Base-by-base conservation (phyloP, 2,797 vertebrate genomes). In the Cyprinella venusta region DNA sequence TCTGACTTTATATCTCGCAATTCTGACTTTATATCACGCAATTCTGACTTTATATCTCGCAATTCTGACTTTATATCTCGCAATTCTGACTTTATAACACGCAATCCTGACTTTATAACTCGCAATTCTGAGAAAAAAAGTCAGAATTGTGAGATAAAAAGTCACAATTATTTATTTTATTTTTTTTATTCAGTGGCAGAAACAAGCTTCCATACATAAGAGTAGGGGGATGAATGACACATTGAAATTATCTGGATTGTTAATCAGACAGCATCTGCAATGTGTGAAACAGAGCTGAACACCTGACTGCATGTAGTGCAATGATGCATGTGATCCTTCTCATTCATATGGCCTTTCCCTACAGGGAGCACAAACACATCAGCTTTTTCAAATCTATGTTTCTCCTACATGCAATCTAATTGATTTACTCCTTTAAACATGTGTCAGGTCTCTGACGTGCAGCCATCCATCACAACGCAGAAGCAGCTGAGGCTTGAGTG, bases 391-490 rank as follows among this genome's bases (percentile, higher is more conserved):
- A 84, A 63, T 83, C 72, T 61, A 69, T 40, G 71, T 76, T 67
- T 54, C 48, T 72, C 36, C 71, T 64, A 72, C 91, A 89, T 88
- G 84, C 86, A 86, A 87, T 89, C 91, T 91, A 92, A 93, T 90
- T 92, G 90, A 92, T 90, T 90, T 87, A 92, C 90, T 90, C 88
- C 86, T 87, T 88, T 85, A 87, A 87, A 67, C 90, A 89, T 88
- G 90, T 86, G 89, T 93, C 91, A 80, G 82, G 71, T 74, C 67
- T 79, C 54, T 61, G 82, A 86, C 84, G 13, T 69, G 30, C 69
- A 52, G 78, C 78, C 80, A 84, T 87, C 80, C 70, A 87, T 89
- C 86, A 82, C 77, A 48, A 63, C 12, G 4, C 61, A 71, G 75
- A 40, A 69, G 67, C 65, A 81, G 84, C 75, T 65, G 42, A 45